phyloP scores from a whole-genome alignment of 2,797 vertebrate genomes.

The Lycodopsis pacificus region DNA sequence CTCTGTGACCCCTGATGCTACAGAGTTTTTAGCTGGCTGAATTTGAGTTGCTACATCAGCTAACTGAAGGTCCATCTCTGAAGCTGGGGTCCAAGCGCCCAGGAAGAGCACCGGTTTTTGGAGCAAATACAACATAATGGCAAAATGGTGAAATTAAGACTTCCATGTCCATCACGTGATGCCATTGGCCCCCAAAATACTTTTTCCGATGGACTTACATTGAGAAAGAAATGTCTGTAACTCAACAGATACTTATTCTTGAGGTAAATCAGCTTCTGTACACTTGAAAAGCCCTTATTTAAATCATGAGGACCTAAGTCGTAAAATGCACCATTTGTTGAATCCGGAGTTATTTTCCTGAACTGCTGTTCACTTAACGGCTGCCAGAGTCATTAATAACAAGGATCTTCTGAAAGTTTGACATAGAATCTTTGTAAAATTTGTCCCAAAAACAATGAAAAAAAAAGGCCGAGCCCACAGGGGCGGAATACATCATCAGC shows the following conservation, averaged over 20 bases:
- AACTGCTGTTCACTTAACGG: too few species aligned
- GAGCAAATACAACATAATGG: too few species aligned
- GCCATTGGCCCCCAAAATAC: neutral
- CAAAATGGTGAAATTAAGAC: too few species aligned
- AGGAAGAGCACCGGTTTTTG: neutral
- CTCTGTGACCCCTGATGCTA: too few species aligned
- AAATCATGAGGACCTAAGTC: neutral
- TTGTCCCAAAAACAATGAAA: neutral
- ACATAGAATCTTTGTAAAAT: too few species aligned
- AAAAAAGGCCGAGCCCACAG: neutral
- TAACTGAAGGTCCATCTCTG: too few species aligned
- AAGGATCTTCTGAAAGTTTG: too few species aligned
- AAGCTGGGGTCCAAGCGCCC: neutral
- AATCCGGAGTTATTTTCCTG: neutral
- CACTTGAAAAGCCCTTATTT: neutral
- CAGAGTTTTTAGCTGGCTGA: too few species aligned
- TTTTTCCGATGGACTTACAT: neutral
- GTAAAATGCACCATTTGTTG: neutral
- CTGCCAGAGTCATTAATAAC: too few species aligned
- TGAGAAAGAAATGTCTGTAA: neutral
- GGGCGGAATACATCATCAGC: conserved; percentile 32
- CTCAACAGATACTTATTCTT: neutral
- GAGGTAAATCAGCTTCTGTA: neutral
- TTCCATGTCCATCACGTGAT: too few species aligned
- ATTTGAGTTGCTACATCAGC: too few species aligned